A percentile compares a stretch with the other conserved stretches of the same genome.
These are phyloP conservation scores for Gasteruption jaculator DNA, from an alignment of 2,888 invertebrate species.

Conservation along the genomic window DNA sequence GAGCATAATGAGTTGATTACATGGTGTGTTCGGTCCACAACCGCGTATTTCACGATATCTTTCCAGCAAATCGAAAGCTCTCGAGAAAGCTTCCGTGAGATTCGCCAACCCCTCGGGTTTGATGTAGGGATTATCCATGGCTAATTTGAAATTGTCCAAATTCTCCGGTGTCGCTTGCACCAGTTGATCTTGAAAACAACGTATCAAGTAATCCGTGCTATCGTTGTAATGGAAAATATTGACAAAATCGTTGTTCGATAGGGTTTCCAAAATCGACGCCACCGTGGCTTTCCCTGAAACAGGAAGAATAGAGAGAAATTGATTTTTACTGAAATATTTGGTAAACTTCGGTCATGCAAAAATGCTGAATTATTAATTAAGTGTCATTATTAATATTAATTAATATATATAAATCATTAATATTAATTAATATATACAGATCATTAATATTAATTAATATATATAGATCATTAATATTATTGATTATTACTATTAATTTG, in stretches of 20 bases:
- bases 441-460: too few species aligned
- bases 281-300: constrained; percentile 61
- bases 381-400: too few species aligned
- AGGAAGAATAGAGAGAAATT: too few species aligned
- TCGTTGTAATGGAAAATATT: constrained; percentile 84
- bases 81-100: constrained; percentile 73
- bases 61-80: constrained; percentile 78
- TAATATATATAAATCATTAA: too few species aligned
- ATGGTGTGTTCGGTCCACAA: constrained; percentile 61
- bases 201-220: constrained; percentile 68
- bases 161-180: constrained; percentile 89
- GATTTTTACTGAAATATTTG: too few species aligned
- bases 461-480: too few species aligned
- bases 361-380: too few species aligned
- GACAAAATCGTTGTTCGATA: constrained; percentile 97
- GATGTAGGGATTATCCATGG: constrained; percentile 63
- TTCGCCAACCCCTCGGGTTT: constrained; percentile 78
- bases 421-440: too few species aligned
- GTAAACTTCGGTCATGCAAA: too few species aligned
- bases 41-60: constrained; percentile 56
- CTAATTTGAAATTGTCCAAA: constrained; percentile 67
- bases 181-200: constrained; percentile 78
- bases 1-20: constrained; percentile 95
- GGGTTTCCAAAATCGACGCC: constrained; percentile 82
- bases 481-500: too few species aligned